Evolutionary conservation across 2,113 vertebrate genomes (phyloP).

Genomic region (Melierax canorus): DNA sequence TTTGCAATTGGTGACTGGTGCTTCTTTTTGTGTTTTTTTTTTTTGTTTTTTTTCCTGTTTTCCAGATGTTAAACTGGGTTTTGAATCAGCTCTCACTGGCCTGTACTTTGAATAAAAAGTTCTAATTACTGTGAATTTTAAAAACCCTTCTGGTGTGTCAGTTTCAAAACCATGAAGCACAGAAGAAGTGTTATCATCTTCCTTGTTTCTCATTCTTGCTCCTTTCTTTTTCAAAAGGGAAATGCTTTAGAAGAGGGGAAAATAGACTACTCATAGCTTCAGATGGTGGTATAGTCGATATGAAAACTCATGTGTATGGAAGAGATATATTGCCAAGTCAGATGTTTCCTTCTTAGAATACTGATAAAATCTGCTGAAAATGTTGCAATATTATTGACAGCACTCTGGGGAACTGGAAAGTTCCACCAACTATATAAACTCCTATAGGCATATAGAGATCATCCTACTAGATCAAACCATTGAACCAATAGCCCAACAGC

Average conservation of each 20-base stretch:
- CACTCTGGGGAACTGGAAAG: background rate
- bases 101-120: slow-evolving; percentile 17
- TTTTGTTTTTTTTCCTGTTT: too few species aligned
- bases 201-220: background rate
- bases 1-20: background rate
- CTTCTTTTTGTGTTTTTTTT: background rate
- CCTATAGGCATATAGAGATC: background rate
- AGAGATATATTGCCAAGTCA: background rate
- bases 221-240: background rate
- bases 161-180: background rate
- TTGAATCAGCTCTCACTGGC: slow-evolving; percentile 7
- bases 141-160: slow-evolving; percentile 9
- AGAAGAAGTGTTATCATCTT: background rate
- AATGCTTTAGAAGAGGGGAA: background rate
- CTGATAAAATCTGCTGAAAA: background rate
- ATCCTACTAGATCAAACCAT: background rate
- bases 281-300: background rate
- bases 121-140: slow-evolving; percentile 50
- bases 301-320: background rate
- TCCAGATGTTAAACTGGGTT: slow-evolving; percentile 27
- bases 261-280: background rate
- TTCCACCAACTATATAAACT: background rate
- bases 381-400: background rate
- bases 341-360: background rate
- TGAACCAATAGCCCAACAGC: background rate